A percentile compares a stretch with the other conserved stretches of the same genome.
These are phyloP conservation scores for Lithodes maja DNA, from an alignment of 2,888 invertebrate species.

Conservation along the genomic window DNA sequence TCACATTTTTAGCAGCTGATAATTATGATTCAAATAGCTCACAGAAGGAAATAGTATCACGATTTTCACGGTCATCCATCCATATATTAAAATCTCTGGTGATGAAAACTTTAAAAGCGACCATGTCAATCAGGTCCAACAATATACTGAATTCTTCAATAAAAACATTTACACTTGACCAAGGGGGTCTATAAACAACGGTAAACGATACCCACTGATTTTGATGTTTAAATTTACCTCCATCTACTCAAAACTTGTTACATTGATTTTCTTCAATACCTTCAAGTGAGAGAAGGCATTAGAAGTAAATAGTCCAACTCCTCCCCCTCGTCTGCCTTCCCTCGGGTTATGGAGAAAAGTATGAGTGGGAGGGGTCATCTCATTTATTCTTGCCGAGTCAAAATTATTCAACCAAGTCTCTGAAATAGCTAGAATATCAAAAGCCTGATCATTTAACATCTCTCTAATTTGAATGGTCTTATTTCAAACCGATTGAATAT, in stretches of 20 bases:
- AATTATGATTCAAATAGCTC: conserved; percentile 9
- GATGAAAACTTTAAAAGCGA: conserved; percentile 6
- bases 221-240: conserved; percentile 5
- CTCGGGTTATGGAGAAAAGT: conserved; percentile 15
- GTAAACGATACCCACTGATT: conserved; percentile 16
- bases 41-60: conserved; percentile 1
- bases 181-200: conserved; percentile 4
- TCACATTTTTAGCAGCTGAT: conserved; percentile 20
- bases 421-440: conserved; percentile 10
- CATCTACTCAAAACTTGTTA: too few relatives aligned
- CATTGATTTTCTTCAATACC: too few relatives aligned
- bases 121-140: conserved; percentile 24
- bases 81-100: background rate
- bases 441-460: conserved; percentile 2
- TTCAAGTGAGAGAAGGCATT: too few relatives aligned
- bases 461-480: background rate
- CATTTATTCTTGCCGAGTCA: background rate
- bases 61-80: conserved; percentile 11
- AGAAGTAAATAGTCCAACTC: background rate
- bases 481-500: background rate
- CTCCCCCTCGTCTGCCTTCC: background rate
- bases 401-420: conserved; percentile 6
- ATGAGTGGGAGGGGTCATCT: conserved; percentile 19
- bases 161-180: conserved; percentile 27
- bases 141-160: background rate